phyloP scores from a whole-genome alignment of 2,113 vertebrate species.

The Naja naja region DNA sequence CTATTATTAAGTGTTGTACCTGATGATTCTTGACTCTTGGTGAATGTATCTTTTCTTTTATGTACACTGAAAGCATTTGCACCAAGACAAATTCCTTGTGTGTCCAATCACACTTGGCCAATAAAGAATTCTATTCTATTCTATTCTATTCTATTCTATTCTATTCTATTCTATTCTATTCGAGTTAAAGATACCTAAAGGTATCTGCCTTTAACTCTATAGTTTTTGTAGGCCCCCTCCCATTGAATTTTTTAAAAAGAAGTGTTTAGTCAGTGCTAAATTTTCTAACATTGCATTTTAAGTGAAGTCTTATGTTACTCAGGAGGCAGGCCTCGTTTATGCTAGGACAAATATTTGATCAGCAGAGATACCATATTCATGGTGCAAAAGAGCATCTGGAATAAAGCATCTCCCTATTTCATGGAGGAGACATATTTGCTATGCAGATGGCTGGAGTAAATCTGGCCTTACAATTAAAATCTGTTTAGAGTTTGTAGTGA shows the following conservation, averaged over 20 bases:
- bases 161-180: too few species aligned
- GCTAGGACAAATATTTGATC: constrained; percentile 64
- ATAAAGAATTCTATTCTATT: too few species aligned
- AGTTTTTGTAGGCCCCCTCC: constrained; percentile 42
- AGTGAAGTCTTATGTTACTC: constrained; percentile 48
- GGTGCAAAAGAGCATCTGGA: constrained; percentile 59
- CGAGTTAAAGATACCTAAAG: too few species aligned
- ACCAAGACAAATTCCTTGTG: too few species aligned
- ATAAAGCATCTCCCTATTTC: constrained; percentile 60
- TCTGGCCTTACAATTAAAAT: constrained; percentile 71
- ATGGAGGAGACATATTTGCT: constrained; percentile 47
- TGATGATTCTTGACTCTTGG: too few species aligned
- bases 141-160: too few species aligned
- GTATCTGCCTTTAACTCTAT: constrained; percentile 53
- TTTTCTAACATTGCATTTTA: constrained; percentile 55
- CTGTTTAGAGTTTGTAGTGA: constrained; percentile 60
- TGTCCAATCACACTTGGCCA: too few species aligned
- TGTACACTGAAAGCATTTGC: too few species aligned
- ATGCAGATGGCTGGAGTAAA: constrained; percentile 64
- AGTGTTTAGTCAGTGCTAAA: constrained; percentile 63
- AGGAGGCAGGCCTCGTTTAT: constrained; percentile 60
- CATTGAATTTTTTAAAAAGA: constrained; percentile 58
- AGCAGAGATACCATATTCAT: constrained; percentile 57
- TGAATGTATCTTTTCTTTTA: too few species aligned
- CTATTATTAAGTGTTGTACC: too few species aligned